Conservation (phyloP, 2,797 vertebrate genomes). For the Chelidonichthys spinosus region DNA sequence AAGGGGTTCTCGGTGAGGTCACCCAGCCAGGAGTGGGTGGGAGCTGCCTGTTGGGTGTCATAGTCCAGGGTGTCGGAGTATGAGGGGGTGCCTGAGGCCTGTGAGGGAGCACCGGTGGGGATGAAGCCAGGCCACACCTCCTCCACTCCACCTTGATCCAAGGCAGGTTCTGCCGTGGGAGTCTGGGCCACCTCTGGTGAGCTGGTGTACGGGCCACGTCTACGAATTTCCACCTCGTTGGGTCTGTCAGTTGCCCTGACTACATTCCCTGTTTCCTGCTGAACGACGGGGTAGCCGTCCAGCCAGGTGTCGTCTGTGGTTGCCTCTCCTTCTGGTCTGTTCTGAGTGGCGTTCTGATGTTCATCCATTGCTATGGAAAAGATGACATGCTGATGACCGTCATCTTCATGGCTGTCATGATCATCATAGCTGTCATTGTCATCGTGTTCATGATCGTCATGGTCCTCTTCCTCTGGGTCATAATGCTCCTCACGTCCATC, state of each 20-base stretch:
- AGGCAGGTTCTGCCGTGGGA: conserved; percentile 29
- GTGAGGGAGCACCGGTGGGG: conserved; percentile 36
- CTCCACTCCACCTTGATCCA: conserved; percentile 41
- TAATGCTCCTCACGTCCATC: conserved; percentile 33
- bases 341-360: conserved; percentile 77
- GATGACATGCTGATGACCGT: conserved; percentile 43
- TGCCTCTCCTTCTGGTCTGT: conserved; percentile 51
- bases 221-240: conserved; percentile 78
- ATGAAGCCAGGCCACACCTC: conserved; percentile 30
- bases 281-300: conserved; percentile 90
- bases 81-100: conserved; percentile 63
- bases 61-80: conserved; percentile 66
- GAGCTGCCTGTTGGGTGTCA: conserved; percentile 71
- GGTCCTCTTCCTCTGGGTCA: conserved; percentile 27
- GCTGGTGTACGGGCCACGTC: conserved; percentile 47
- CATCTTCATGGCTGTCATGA: conserved; percentile 71
- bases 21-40: conserved; percentile 70
- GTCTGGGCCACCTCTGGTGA: conserved; percentile 61
- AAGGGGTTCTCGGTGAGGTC: conserved; percentile 70
- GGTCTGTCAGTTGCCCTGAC: conserved; percentile 71
- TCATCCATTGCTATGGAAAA: conserved; percentile 69
- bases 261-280: conserved; percentile 69
- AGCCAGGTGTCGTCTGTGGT: conserved; percentile 91
- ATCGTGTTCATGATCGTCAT: conserved; percentile 25
- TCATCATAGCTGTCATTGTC: conserved; percentile 42